Evolutionary conservation across 2,113 vertebrate genomes (phyloP), one percentile per base, ranked within the genome.

Genomic region (Stigmatopora nigra): DNA sequence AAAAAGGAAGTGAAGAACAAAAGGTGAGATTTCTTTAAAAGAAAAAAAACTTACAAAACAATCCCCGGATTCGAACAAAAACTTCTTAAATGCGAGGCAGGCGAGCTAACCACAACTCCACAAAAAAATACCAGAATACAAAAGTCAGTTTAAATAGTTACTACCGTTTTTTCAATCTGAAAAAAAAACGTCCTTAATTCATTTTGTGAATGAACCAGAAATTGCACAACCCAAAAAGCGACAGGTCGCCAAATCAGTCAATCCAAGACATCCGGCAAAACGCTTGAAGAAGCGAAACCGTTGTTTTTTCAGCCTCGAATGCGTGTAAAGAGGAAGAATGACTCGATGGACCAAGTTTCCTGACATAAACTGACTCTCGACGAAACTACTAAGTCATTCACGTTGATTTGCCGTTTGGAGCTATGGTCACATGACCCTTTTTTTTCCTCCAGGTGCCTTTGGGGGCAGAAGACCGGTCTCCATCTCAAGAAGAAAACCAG

Each of bases 271-370:
- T 61, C 38, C 59, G 59, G 13, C 25, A 56, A 67, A 71, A 77
- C 69, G 69, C 80, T 78, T 78, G 62, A 82, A 81, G 81, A 87
- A 88, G 79, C 84, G 87, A 90, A 91, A 90, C 87, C 70, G 76
- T 89, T 82, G 78, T 16, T 36, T 55, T 55, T 75, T 86, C 73
- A 88, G 76, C 16, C 22, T 82, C 58, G 10, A 75, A 77, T 60
- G 73, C 75, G 84, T 53, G 20, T 57, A 61, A 83, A 84, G 81
- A 85, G 80, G 83, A 84, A 82, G 84, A 89, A 91, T 91, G 90
- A 92, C 86, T 91, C 88, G 91, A 87, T 85, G 70, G 65, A 45
- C 67, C 70, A 2, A 75, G 81, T 91, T 92, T 91, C 88, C 90
- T 91, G 85, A 79, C 75, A 73, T 79, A 90, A 90, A 89, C 89